Conservation (phyloP, 2,113 vertebrate species). For the Noctilio leporinus region DNA sequence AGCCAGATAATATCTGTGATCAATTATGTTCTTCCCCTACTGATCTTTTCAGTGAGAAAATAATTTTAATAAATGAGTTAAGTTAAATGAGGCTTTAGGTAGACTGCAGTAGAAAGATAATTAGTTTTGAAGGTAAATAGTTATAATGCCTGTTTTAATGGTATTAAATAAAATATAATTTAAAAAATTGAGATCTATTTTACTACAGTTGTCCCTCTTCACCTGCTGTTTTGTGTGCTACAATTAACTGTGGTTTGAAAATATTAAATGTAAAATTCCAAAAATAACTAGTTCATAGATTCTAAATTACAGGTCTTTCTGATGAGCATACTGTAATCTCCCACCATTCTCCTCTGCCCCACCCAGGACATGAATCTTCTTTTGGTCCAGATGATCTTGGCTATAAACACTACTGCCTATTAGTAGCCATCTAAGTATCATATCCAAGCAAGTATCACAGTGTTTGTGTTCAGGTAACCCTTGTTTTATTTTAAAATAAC, state of each 20-base stretch:
- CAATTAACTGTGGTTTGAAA: neutral
- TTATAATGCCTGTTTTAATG: neutral
- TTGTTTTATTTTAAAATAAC: neutral
- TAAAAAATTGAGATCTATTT: slow-evolving; percentile 8
- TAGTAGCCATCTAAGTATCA: neutral
- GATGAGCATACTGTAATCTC: neutral
- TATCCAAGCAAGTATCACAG: neutral
- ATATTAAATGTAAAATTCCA: neutral
- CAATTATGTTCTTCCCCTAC: neutral
- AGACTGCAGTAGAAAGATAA: neutral
- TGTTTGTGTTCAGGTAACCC: neutral
- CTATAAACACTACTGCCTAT: neutral
- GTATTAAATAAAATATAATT: slow-evolving; percentile 40
- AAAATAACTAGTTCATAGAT: neutral
- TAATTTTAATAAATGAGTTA: slow-evolving; percentile 40
- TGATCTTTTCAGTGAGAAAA: neutral
- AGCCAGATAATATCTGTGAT: neutral
- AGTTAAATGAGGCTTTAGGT: slow-evolving; percentile 10
- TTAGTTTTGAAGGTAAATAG: slow-evolving; percentile 28
- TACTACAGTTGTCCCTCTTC: neutral
- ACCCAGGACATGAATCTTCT: neutral
- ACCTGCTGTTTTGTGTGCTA: neutral
- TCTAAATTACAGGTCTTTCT: neutral
- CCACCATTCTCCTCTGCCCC: neutral
- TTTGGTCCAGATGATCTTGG: neutral